Evolutionary conservation across 92 coral and sea anemone genomes (phyloP), one percentile per base, ranked within the genome.

Genomic region (Isaurus tuberculatus): DNA sequence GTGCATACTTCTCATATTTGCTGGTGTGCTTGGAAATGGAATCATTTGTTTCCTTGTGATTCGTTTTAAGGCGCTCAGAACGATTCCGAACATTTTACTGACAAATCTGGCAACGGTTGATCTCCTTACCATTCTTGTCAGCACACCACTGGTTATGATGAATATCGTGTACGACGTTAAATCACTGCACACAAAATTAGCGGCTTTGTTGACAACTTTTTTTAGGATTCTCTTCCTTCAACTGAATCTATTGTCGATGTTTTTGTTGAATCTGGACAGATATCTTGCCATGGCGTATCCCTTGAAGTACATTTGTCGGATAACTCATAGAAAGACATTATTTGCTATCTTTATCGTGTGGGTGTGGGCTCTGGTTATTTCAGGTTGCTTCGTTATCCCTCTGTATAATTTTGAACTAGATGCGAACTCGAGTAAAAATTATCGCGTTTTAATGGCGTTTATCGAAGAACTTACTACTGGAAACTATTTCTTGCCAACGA

Each of bases 81-180:
- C 77, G 8, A 71, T 71, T 71, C 57, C 77, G 0, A 71, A 71
- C 27, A 40, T 43, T 42, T 25, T 71, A 1, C 30, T 71, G 7
- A 23, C 77, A 40, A 71, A 71, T 71, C 20, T 71, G 8, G 77
- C 77, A 5, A 16, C 13, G 1, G 77, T 71, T 42, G 77, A 71
- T 11, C n/a, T 71, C 1, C 19, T 42, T 0, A 71, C 40, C 19
- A 23, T 23, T 29, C 0, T 40, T n/a, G 4, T 23, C 8, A 70
- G 36, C 51, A 46, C 15, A 8, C 74, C 74, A 20, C n/a, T 70
- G n/a, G 16, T 70, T 7, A 40, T 71, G 42, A 10, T 34, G 55
- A 15, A 6, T 8, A 16, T 7, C 4, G 30, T 34, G 8, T 71
- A 71, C 55, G 29, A 40, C 19, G 29, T 37, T 23, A 27, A 71